Evolutionary conservation across 2,888 invertebrate species (phyloP), one percentile per base, ranked within the genome.

Genomic region (Phengaris arion): DNA sequence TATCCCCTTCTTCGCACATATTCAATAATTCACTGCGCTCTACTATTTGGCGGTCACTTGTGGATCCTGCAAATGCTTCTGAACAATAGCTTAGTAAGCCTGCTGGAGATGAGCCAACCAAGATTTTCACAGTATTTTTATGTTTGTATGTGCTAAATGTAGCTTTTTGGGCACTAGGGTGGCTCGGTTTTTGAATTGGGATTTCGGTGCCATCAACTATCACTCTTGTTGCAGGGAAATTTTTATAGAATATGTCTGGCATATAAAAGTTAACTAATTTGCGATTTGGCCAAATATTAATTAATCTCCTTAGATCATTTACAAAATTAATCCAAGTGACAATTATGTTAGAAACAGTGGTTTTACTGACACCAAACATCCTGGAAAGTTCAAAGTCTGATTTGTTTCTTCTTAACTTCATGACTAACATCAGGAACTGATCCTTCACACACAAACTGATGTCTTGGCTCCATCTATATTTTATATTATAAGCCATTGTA

Each of bases 101-200:
- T n/a, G 79, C 79, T 22, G 81, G 80, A 45, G 79, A 69, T 15
- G 78, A 76, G 7, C 80, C 81, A 22, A 80, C 79, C 9, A 80
- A 9, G 1, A 78, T 48, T 75, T 80, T 79, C 7, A 80, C 2
- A 1, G 79, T 81, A 59, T 79, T 79, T 15, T 74, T 72, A 68
- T 81, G n/a, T n/a, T n/a, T n/a, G n/a, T n/a, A n/a, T n/a, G n/a
- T n/a, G n/a, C n/a, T n/a, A n/a, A n/a, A n/a, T n/a, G n/a, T n/a
- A n/a, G n/a, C n/a, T n/a, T n/a, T n/a, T n/a, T n/a, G n/a, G n/a
- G n/a, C n/a, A n/a, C n/a, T n/a, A n/a, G n/a, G n/a, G n/a, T n/a
- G n/a, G n/a, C n/a, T n/a, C n/a, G n/a, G n/a, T n/a, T n/a, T n/a
- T n/a, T n/a, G n/a, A n/a, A n/a, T n/a, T n/a, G n/a, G n/a, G n/a